A percentile compares a stretch with the other conserved stretches of the same genome.
These are phyloP conservation scores for Poeciliopsis gracilis DNA, from an alignment of 2,797 vertebrate genomes.

Conservation along the genomic window DNA sequence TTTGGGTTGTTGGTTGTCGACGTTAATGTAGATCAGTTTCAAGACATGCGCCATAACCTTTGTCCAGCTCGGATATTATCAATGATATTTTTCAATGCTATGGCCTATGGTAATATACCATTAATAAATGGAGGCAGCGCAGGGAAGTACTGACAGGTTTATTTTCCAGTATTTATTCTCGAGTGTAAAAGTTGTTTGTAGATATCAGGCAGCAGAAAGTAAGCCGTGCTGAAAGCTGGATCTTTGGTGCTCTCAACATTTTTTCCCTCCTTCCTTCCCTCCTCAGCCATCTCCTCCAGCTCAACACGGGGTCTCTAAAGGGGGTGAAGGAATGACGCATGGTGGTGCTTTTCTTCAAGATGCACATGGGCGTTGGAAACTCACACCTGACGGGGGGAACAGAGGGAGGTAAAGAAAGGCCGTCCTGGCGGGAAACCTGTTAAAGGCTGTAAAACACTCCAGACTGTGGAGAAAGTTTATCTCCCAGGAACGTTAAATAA, in stretches of 20 bases:
- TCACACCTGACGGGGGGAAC: not conserved
- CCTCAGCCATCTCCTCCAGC: not conserved
- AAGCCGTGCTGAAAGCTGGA: not conserved
- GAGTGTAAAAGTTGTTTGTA: not conserved
- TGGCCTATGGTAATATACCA: not conserved
- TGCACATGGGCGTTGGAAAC: not conserved
- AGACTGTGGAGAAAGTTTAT: not conserved
- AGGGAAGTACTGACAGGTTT: constrained; percentile 6
- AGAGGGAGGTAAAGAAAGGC: not conserved
- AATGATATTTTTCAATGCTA: not conserved
- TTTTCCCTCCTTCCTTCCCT: not conserved
- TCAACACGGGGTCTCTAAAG: not conserved
- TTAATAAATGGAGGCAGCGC: not conserved
- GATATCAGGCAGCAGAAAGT: not conserved
- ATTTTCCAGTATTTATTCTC: constrained; percentile 1
- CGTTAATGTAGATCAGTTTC: not conserved
- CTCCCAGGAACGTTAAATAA: not conserved
- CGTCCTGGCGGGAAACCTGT: not conserved
- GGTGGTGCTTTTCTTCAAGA: not conserved
- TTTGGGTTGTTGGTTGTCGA: constrained; percentile 1
- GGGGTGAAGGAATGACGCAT: not conserved
- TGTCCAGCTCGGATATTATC: not conserved
- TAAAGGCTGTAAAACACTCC: not conserved
- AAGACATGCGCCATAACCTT: not conserved
- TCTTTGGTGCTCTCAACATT: not conserved